Evolutionary conservation across 2,113 vertebrate species (phyloP).

Genomic region (Sinosuthora webbiana): DNA sequence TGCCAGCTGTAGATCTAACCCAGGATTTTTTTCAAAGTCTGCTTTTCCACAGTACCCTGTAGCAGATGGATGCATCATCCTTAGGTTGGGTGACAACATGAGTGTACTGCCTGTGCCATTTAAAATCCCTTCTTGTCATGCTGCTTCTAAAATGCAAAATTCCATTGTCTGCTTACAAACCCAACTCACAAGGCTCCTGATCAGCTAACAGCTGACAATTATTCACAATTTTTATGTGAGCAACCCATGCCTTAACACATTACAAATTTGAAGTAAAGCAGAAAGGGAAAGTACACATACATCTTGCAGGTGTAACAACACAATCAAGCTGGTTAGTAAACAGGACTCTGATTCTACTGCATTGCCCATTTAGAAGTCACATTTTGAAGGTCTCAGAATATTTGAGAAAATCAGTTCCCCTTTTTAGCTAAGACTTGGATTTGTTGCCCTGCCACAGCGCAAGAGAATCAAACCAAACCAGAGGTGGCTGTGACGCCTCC

Average conservation of each 20-base stretch:
- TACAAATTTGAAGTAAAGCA: background rate
- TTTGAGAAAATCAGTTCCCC: background rate
- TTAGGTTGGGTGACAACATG: background rate
- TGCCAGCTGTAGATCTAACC: background rate
- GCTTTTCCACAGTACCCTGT: background rate
- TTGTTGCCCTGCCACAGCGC: background rate
- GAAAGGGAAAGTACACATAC: fast-evolving
- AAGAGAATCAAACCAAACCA: background rate
- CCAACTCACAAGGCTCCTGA: background rate
- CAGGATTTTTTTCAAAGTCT: background rate
- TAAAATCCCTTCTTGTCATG: background rate
- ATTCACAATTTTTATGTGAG: background rate
- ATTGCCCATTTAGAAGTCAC: background rate
- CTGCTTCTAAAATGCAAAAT: background rate
- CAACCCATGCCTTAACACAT: background rate
- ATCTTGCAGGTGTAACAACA: background rate
- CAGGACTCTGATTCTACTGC: background rate
- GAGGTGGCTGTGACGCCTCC: background rate
- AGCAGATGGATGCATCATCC: background rate
- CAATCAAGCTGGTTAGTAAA: background rate
- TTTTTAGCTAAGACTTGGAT: background rate
- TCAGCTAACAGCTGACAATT: background rate
- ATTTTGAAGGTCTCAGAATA: background rate
- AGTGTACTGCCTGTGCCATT: background rate
- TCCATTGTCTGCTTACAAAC: background rate